These are phyloP conservation scores for Thymelicus sylvestris DNA, from an alignment of 2,888 invertebrate species.

Conservation along the genomic window DNA sequence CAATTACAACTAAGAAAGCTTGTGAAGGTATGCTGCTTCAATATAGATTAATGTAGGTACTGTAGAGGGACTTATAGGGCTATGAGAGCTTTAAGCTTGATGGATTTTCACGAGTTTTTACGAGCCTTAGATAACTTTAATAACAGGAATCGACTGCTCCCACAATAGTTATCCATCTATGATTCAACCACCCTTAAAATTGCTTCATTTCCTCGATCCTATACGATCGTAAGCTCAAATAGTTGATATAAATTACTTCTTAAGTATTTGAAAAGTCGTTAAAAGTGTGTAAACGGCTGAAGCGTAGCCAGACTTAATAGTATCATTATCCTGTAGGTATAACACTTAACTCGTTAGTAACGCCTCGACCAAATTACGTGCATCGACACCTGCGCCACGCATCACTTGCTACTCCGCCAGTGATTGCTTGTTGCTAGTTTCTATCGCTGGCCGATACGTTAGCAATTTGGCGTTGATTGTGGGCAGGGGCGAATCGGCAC, in stretches of 20 bases:
- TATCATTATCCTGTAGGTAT: constrained; percentile 13
- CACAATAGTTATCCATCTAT: neutral
- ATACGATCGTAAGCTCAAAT: neutral
- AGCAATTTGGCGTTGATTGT: constrained; percentile 20
- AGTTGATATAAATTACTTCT: neutral
- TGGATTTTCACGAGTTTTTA: too few relatives aligned
- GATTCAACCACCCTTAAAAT: neutral
- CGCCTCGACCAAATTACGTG: constrained; percentile 40
- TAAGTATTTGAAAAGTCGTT: neutral
- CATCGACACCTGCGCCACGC: constrained; percentile 33
- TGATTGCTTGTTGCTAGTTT: constrained; percentile 49
- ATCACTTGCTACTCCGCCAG: constrained; percentile 13
- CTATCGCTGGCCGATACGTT: constrained; percentile 26
- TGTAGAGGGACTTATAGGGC: too few relatives aligned
- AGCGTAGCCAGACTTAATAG: neutral
- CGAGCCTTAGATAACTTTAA: neutral
- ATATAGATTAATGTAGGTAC: too few relatives aligned
- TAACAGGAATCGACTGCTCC: neutral
- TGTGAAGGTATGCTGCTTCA: too few relatives aligned
- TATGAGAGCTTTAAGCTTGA: too few relatives aligned
- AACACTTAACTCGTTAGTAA: constrained; percentile 16
- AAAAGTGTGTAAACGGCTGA: neutral
- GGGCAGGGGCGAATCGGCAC: constrained; percentile 68
- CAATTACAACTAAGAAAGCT: too few relatives aligned
- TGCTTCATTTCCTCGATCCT: neutral